phyloP scores from a whole-genome alignment of 1,140 invertebrate species.

The Ceratina australensis region DNA sequence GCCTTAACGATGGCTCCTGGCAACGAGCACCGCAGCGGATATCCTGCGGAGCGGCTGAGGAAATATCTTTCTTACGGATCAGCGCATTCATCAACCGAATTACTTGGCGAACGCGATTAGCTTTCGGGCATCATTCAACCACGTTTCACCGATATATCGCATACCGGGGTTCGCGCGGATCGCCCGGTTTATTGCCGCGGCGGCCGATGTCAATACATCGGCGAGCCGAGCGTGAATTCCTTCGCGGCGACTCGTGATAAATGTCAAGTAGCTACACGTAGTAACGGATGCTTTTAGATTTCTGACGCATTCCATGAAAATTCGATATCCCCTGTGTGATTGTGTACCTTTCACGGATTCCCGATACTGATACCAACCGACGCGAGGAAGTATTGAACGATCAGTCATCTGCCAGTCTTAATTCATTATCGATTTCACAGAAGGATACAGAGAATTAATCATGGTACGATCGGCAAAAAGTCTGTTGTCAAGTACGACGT shows the following conservation, averaged over 20 bases:
- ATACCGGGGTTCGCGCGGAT: background rate
- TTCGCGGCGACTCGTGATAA: slow-evolving; percentile 21
- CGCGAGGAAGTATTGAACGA: too few relatives aligned
- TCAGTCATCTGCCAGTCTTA: too few relatives aligned
- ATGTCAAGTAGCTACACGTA: slow-evolving; percentile 11
- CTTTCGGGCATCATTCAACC: background rate
- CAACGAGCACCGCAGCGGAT: background rate
- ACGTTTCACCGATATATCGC: background rate
- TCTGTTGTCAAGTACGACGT: too few relatives aligned
- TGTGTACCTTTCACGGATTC: too few relatives aligned
- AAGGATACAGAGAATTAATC: too few relatives aligned
- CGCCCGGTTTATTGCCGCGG: background rate
- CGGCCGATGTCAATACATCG: slow-evolving; percentile 26
- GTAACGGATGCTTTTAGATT: background rate
- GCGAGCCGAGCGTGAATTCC: slow-evolving; percentile 24
- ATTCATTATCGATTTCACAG: too few relatives aligned
- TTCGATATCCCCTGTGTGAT: too few relatives aligned
- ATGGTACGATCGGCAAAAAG: too few relatives aligned
- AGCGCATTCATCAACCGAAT: slow-evolving; percentile 14
- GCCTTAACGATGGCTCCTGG: slow-evolving; percentile 8
- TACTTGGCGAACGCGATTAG: slow-evolving; percentile 5
- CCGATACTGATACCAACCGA: too few relatives aligned
- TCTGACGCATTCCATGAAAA: background rate
- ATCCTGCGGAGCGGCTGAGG: background rate
- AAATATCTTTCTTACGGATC: slow-evolving; percentile 23